Percentiles rank a stretch among this genome's conserved stretches.
Evolutionary conservation across 1,140 invertebrate species (phyloP).

Genomic region (Pentalonia nigronervosa): DNA sequence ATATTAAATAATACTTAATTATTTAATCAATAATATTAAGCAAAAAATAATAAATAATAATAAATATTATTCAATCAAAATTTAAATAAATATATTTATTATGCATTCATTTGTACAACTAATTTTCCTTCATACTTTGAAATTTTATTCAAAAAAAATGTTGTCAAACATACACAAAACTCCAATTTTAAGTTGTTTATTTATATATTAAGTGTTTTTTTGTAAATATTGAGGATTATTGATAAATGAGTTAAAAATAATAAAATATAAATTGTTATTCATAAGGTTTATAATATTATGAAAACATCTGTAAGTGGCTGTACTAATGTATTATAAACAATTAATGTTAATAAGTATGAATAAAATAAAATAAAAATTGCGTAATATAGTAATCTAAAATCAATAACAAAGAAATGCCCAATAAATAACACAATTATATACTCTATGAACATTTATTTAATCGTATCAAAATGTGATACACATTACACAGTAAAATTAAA

Average conservation of each 20-base stretch:
- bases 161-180: neutral
- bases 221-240: conserved; percentile 46
- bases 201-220: conserved; percentile 17
- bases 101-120: neutral
- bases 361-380: conserved; percentile 27
- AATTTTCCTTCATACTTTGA: neutral
- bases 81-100: conserved; percentile 19
- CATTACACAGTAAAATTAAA: conserved; percentile 23
- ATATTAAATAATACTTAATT: neutral
- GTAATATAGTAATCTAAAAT: conserved; percentile 48
- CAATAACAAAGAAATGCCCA: conserved; percentile 56
- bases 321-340: conserved; percentile 37
- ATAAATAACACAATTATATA: conserved; percentile 38
- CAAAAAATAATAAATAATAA: neutral
- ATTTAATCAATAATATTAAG: neutral
- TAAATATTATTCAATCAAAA: neutral
- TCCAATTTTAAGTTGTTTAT: conserved; percentile 30
- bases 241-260: conserved; percentile 46
- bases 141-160: neutral
- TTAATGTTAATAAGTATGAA: conserved; percentile 31
- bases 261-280: conserved; percentile 37
- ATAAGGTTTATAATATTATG: conserved; percentile 28
- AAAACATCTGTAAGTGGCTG: conserved; percentile 12
- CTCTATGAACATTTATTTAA: conserved; percentile 52
- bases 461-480: conserved; percentile 16